These are phyloP conservation scores for Microtus ochrogaster DNA, from an alignment of 2,113 vertebrate species.

Conservation along the genomic window DNA sequence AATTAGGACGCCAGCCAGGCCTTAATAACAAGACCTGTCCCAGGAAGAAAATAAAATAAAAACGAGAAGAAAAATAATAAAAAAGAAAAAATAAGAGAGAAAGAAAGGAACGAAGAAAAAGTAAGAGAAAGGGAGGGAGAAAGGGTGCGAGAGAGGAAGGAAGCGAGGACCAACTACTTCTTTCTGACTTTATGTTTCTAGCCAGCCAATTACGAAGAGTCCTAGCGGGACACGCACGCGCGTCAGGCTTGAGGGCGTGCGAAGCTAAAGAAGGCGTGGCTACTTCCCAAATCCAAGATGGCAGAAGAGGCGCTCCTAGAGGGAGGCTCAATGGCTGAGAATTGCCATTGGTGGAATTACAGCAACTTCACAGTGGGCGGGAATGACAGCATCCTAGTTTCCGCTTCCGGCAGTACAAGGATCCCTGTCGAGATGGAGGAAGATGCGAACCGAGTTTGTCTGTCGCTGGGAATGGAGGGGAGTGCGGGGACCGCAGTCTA, in stretches of 20 bases:
- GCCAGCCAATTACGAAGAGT: not conserved
- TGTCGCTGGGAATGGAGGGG: not conserved
- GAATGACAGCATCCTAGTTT: constrained; percentile 67
- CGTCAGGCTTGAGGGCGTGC: fast-evolving
- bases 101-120: not conserved
- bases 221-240: not conserved
- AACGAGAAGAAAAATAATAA: not conserved
- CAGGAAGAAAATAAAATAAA: not conserved
- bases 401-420: constrained; percentile 73
- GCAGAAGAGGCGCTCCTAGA: fast-evolving
- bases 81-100: not conserved
- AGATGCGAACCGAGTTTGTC: constrained; percentile 66
- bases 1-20: not conserved
- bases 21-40: not conserved
- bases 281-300: not conserved
- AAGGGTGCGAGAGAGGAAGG: too few relatives aligned
- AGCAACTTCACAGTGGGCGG: not conserved
- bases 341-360: constrained; percentile 49
- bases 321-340: not conserved
- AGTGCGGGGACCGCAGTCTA: constrained; percentile 56
- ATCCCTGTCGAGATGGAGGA: constrained; percentile 77
- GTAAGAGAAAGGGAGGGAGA: too few relatives aligned
- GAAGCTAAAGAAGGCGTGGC: constrained; percentile 7
- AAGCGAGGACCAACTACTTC: not conserved
- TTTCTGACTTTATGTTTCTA: not conserved